A percentile compares a stretch with the other conserved stretches of the same genome.
Evolutionary conservation across 2,888 invertebrate species (phyloP).

Genomic region (Micropterix aruncella): DNA sequence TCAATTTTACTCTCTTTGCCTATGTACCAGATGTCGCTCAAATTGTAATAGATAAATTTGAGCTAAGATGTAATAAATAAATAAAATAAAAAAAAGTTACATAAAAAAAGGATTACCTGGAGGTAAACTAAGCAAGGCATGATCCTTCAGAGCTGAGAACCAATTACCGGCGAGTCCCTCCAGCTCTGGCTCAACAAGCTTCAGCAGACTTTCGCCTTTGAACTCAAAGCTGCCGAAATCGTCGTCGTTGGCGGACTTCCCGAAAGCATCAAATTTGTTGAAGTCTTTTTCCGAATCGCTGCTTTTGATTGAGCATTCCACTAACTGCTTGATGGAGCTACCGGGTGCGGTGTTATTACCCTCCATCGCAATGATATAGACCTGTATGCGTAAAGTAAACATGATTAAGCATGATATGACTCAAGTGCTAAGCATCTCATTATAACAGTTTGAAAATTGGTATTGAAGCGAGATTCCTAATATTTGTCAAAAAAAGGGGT

Average conservation of each 20-base stretch:
- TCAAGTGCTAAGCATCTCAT: no score
- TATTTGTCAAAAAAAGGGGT: no score
- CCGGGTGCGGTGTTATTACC: slow-evolving; percentile 57
- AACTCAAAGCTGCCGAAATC: slow-evolving; percentile 65
- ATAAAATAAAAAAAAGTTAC: slow-evolving; percentile 2
- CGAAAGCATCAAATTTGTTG: slow-evolving; percentile 18
- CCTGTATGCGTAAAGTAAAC: no score
- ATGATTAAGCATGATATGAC: no score
- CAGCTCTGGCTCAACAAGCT: slow-evolving; percentile 88
- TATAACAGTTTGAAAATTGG: no score
- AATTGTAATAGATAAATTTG: slow-evolving; percentile 1
- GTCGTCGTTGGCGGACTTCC: slow-evolving; percentile 24
- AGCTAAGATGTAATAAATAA: background rate
- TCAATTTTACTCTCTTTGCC: no score
- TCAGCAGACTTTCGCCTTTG: slow-evolving; percentile 70
- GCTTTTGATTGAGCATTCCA: slow-evolving; percentile 20
- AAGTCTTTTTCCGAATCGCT: slow-evolving; percentile 20
- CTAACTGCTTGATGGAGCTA: slow-evolving; percentile 37
- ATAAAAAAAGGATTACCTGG: slow-evolving; percentile 33
- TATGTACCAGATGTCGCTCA: background rate
- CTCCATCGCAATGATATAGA: slow-evolving; percentile 90
- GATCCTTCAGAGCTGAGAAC: slow-evolving; percentile 89
- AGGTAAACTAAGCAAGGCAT: slow-evolving; percentile 85
- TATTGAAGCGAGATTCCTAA: no score
- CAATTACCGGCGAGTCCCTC: slow-evolving; percentile 86